phyloP scores from a whole-genome alignment of 1,140 invertebrate species.

The Hyphantria cunea region DNA sequence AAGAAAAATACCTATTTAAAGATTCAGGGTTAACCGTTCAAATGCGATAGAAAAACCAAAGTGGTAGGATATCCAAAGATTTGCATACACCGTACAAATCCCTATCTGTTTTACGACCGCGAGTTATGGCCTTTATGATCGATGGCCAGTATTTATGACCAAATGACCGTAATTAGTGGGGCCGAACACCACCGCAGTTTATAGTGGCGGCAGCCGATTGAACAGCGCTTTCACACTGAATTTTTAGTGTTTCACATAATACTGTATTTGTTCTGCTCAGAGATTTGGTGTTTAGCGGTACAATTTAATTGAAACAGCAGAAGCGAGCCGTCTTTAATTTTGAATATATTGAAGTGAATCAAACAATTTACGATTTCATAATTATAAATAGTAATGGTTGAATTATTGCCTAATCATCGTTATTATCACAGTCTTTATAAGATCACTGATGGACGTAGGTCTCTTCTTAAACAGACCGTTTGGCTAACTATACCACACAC shows the following conservation, averaged over 20 bases:
- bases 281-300: slow-evolving; percentile 17
- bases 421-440: no score
- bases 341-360: no score
- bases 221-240: slow-evolving; percentile 58
- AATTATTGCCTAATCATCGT: no score
- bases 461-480: no score
- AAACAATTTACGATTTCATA: no score
- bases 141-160: slow-evolving; percentile 69
- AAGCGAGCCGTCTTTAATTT: background rate
- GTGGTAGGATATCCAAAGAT: slow-evolving; percentile 9
- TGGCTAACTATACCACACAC: no score
- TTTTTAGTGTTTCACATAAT: slow-evolving; percentile 28
- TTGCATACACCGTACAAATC: slow-evolving; percentile 36
- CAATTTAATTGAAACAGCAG: slow-evolving; percentile 15
- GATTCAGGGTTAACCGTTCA: no score
- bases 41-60: no score
- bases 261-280: slow-evolving; percentile 20
- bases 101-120: slow-evolving; percentile 53
- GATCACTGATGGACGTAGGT: no score
- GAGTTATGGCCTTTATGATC: slow-evolving; percentile 72
- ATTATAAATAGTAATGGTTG: no score
- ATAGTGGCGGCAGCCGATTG: slow-evolving; percentile 57
- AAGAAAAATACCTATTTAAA: no score
- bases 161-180: slow-evolving; percentile 70
- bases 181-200: slow-evolving; percentile 50